phyloP scores from a whole-genome alignment of 2,888 invertebrate species.

The Cerastoderma edule region DNA sequence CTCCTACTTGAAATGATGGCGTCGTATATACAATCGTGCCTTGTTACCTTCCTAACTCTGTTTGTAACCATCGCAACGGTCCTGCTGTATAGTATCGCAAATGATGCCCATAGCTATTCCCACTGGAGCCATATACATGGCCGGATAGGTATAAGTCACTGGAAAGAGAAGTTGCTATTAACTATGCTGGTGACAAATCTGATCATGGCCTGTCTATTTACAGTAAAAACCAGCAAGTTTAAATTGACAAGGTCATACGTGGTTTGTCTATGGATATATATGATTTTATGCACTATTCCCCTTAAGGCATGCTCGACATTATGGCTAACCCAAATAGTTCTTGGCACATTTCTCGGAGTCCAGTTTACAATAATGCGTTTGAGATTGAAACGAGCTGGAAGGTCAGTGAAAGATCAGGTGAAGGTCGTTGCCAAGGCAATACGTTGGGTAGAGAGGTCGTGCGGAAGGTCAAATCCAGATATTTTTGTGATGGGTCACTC shows the following conservation, averaged over 20 bases:
- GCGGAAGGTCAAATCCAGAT: conserved; percentile 34
- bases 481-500: conserved; percentile 75
- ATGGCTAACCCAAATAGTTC: background rate
- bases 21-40: conserved; percentile 59
- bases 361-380: conserved; percentile 55
- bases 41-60: conserved; percentile 27
- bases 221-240: conserved; percentile 23
- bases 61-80: background rate
- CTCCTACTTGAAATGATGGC: conserved; percentile 60
- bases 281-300: background rate
- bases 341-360: conserved; percentile 40
- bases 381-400: conserved; percentile 27
- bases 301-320: background rate
- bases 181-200: conserved; percentile 29
- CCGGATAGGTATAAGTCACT: background rate
- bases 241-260: conserved; percentile 8
- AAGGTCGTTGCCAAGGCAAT: conserved; percentile 59
- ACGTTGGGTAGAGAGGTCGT: conserved; percentile 47
- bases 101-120: background rate
- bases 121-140: conserved; percentile 2
- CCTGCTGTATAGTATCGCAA: background rate
- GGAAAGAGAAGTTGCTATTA: conserved; percentile 10
- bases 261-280: background rate
- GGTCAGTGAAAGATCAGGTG: conserved; percentile 53
- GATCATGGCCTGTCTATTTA: conserved; percentile 24